These are phyloP conservation scores for Procavia capensis DNA, from an alignment of 2,113 vertebrate species.

Conservation along the genomic window DNA sequence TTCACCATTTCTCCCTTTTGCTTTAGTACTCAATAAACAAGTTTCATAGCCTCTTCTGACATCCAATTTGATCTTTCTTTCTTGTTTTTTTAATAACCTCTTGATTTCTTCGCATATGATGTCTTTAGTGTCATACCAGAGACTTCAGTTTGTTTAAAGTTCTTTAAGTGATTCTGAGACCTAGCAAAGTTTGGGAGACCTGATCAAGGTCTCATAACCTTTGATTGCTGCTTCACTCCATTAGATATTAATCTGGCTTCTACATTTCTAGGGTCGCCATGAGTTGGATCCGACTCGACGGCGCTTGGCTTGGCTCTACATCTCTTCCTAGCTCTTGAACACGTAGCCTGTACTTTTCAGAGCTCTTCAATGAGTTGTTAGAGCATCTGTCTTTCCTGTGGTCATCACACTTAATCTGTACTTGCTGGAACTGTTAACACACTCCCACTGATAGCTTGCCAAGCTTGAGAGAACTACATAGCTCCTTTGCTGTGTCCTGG, in stretches of 20 bases:
- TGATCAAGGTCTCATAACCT: background rate
- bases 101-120: no score
- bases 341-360: background rate
- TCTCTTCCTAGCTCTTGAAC: background rate
- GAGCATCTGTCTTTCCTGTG: constrained; percentile 53
- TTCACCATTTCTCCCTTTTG: no score
- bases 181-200: background rate
- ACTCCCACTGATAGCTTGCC: background rate
- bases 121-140: background rate
- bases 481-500: background rate
- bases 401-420: constrained; percentile 46
- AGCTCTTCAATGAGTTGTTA: constrained; percentile 22
- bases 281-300: no score
- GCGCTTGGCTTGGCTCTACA: no score
- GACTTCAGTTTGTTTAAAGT: background rate
- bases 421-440: constrained; percentile 54
- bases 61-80: no score
- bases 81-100: no score
- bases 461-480: background rate
- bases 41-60: no score
- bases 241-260: background rate
- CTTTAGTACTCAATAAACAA: no score
- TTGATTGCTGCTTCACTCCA: background rate
- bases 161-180: background rate
- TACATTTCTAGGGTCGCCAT: no score